Evolutionary conservation across 1,140 invertebrate species (phyloP).

Genomic region (Drosophila kikkawai): DNA sequence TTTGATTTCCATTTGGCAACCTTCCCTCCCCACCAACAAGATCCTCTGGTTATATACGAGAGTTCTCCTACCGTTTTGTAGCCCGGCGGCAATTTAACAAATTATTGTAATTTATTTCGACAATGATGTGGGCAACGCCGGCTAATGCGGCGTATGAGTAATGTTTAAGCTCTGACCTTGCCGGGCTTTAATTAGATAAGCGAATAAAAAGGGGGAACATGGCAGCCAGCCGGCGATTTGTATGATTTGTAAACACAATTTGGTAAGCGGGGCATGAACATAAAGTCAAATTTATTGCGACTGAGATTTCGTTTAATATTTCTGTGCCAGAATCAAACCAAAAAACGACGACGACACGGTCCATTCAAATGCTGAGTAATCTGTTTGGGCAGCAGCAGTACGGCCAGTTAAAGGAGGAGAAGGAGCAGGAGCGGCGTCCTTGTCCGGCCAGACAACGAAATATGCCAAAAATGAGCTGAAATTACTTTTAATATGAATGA

Average conservation of each 20-base stretch:
- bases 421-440: neutral
- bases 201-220: constrained; percentile 20
- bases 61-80: neutral
- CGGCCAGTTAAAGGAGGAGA: neutral
- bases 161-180: constrained; percentile 66
- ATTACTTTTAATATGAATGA: constrained; percentile 78
- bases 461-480: constrained; percentile 78
- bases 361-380: constrained; percentile 72
- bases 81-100: constrained; percentile 64
- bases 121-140: constrained; percentile 68
- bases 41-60: neutral
- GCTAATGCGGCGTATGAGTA: constrained; percentile 78
- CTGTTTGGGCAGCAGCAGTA: constrained; percentile 36
- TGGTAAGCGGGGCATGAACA: constrained; percentile 79
- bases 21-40: neutral
- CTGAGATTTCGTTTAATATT: constrained; percentile 72
- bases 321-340: constrained; percentile 54
- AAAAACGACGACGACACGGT: constrained; percentile 42
- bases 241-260: constrained; percentile 76
- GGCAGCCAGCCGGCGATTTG: constrained; percentile 26
- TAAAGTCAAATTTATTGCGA: constrained; percentile 80
- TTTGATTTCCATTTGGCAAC: constrained; percentile 46
- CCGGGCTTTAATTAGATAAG: constrained; percentile 66
- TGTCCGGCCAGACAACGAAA: constrained; percentile 61
- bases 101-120: constrained; percentile 79